phyloP scores from a whole-genome alignment of 2,113 vertebrate species.

The Archilochus colubris region DNA sequence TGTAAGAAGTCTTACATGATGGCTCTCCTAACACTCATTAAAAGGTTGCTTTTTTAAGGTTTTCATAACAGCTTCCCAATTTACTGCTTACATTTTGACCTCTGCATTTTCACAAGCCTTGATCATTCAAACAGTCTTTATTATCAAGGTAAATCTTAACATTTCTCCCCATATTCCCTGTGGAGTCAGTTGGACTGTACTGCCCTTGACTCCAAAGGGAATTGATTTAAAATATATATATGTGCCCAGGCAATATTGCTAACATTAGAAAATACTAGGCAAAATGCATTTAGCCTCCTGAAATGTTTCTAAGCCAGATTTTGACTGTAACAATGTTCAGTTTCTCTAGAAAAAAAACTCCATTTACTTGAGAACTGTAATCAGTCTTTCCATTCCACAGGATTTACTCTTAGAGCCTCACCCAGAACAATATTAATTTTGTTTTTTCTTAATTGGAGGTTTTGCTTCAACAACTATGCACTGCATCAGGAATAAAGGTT shows the following conservation, averaged over 20 bases:
- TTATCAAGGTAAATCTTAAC: neutral
- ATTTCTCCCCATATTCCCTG: neutral
- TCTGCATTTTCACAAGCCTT: neutral
- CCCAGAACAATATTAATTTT: neutral
- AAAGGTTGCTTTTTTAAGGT: neutral
- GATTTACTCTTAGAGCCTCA: neutral
- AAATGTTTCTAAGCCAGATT: neutral
- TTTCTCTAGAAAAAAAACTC: neutral
- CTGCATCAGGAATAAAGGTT: neutral
- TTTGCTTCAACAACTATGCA: neutral
- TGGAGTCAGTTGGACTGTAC: neutral
- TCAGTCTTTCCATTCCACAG: neutral
- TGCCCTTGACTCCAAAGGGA: neutral
- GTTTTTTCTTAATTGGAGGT: neutral
- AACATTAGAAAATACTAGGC: neutral
- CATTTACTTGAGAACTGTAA: neutral
- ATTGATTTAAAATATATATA: neutral
- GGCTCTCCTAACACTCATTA: neutral
- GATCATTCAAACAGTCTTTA: neutral
- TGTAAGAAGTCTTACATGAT: neutral
- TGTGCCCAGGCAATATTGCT: neutral
- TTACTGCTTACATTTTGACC: neutral
- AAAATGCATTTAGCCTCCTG: neutral
- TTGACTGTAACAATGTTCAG: neutral
- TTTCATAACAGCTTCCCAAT: neutral